Evolutionary conservation across 2,797 vertebrate species (phyloP).

Genomic region (Furcifer pardalis): DNA sequence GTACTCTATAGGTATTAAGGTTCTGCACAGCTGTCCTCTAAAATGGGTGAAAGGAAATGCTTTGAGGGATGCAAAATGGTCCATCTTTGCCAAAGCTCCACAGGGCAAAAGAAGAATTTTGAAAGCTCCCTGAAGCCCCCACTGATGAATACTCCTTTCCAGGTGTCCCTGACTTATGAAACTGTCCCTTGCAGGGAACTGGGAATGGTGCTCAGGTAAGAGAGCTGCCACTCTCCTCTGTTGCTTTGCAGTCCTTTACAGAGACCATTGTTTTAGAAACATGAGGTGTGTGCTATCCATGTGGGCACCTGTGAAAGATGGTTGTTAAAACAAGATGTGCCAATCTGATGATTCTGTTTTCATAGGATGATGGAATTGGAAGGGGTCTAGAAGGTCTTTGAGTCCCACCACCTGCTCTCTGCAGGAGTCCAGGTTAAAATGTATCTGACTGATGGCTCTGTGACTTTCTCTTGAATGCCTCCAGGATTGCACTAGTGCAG

Average conservation of each 20-base stretch:
- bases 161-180: slow-evolving; percentile 80
- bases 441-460: no score
- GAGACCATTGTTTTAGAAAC: neutral
- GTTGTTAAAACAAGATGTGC: neutral
- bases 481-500: no score
- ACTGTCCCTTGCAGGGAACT: slow-evolving; percentile 79
- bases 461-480: no score
- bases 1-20: neutral
- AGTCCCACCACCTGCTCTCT: no score
- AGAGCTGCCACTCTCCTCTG: slow-evolving; percentile 5
- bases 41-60: neutral
- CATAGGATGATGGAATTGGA: no score
- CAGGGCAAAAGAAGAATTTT: neutral
- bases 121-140: neutral
- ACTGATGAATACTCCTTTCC: slow-evolving; percentile 42
- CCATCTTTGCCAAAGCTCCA: neutral
- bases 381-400: no score
- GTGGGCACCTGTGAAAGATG: neutral
- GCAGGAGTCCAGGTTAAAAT: no score
- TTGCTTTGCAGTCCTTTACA: neutral
- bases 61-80: neutral
- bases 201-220: slow-evolving; percentile 82
- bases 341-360: neutral
- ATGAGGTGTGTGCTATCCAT: no score
- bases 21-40: neutral